Percentiles rank a stretch among this genome's conserved stretches.
Conservation (phyloP, 2,888 invertebrate genomes). For the Platycheirus albimanus region DNA sequence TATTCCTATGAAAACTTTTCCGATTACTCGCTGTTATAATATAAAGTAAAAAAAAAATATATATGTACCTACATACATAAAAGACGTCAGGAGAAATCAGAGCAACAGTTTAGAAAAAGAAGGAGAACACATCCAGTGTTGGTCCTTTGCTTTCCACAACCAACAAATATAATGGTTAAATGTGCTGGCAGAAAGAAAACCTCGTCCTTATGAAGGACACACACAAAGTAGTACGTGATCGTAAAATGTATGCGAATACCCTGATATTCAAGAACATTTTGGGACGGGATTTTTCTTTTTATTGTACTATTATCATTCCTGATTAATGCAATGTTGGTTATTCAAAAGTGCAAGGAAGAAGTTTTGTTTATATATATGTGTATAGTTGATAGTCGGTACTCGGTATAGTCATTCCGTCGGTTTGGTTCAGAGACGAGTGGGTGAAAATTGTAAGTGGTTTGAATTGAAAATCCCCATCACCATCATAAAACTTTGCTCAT, state of each 20-base stretch:
- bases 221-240: conserved; percentile 35
- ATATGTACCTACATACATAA: background rate
- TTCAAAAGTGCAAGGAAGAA: conserved; percentile 41
- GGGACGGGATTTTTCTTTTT: conserved; percentile 25
- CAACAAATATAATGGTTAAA: conserved; percentile 1
- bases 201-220: conserved; percentile 33
- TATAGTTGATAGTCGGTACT: background rate
- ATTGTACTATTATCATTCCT: conserved; percentile 31
- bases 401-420: background rate
- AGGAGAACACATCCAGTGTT: background rate
- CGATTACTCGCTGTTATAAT: conserved; percentile 71
- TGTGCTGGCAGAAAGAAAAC: conserved; percentile 1
- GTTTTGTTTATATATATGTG: no score
- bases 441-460: conserved; percentile 32
- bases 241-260: conserved; percentile 50
- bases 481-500: conserved; percentile 36
- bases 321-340: conserved; percentile 25
- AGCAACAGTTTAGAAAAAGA: conserved; percentile 66
- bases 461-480: conserved; percentile 38
- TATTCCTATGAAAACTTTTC: conserved; percentile 64
- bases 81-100: conserved; percentile 38
- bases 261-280: conserved; percentile 45
- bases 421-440: conserved; percentile 1
- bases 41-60: conserved; percentile 49
- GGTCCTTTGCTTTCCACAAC: background rate